phyloP scores from a whole-genome alignment of 2,888 invertebrate genomes.

The Himalopsyche japonica region DNA sequence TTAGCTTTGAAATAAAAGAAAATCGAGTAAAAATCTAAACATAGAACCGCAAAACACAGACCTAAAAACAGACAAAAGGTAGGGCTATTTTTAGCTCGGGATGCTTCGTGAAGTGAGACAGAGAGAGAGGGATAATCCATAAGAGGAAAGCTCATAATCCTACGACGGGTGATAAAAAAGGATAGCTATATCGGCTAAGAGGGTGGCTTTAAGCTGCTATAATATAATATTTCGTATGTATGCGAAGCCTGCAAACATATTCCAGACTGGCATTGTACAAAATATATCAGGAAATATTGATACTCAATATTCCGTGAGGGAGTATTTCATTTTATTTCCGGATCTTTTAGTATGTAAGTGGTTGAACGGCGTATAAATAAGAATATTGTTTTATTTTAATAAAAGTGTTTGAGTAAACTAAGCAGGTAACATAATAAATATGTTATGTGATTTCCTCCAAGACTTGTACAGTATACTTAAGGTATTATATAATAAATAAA shows the following conservation, averaged over 20 bases:
- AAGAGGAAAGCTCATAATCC: background rate
- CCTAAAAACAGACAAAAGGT: background rate
- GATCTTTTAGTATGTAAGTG: too few species aligned
- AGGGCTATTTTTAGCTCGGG: conserved; percentile 7
- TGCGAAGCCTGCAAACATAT: background rate
- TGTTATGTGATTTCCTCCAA: too few species aligned
- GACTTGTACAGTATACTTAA: too few species aligned
- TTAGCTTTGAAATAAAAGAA: background rate
- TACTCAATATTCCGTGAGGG: background rate
- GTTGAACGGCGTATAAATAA: too few species aligned
- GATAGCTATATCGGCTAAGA: background rate
- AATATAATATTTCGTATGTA: background rate
- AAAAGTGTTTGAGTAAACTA: background rate
- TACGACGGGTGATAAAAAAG: background rate
- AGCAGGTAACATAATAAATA: too few species aligned
- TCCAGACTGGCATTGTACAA: background rate
- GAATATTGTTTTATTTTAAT: too few species aligned
- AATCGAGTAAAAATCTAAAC: conserved; percentile 9
- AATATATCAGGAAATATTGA: background rate
- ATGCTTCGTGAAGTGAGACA: background rate
- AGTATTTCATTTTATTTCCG: background rate
- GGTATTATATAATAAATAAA: too few species aligned
- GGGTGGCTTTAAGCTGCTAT: background rate
- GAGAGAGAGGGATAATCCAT: background rate
- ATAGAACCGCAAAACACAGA: background rate